Base-by-base conservation (phyloP, 2,888 invertebrate genomes). In the Apamea epomidion region DNA sequence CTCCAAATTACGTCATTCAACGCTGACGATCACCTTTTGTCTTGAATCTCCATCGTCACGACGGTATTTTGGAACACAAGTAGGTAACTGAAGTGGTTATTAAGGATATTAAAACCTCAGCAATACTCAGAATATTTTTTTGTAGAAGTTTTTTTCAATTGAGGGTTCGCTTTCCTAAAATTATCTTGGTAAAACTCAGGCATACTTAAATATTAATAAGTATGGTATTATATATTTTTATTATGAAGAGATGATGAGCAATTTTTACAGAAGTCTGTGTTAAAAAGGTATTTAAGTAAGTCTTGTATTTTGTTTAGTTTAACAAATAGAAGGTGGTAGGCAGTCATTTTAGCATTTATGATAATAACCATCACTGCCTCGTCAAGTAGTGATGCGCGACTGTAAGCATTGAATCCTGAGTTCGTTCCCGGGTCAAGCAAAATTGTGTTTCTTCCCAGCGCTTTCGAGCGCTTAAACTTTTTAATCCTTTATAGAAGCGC, bases 101-200 rank as follows among this genome's bases (percentile, higher is more conserved):
- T 76, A 51, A 67, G 25, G 25, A 1, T 32, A 68, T 62, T 71
- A 51, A 60, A 32, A 25, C 1, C 37, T 51, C 21, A 65, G 21
- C 45, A 45, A 45, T 62, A n/a, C 45, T 58, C 54, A 16, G 32
- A 72, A 80, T 51, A 73, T 84, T 72, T 60, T 71, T 67, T 70
- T 32, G 64, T 73, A 58, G 4, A 21, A 51, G 58, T 62, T 48
- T 25, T 54, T 62, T 70, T 54, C 67, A 54, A 74, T 71, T 78
- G n/a, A 16, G 32, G n/a, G 6, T 45, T 70, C 4, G 42, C 6
- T 83, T 71, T 29, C 5, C 12, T 14, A 45, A 45, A 29, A 42
- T 69, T 48, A 48, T 54, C n/a, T 74, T 65, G 14, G 25, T 25
- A 2, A 58, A 37, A 29, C 3, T 37, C 29, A 37, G 25, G 25